phyloP scores from a whole-genome alignment of 2,888 invertebrate species.

The Lasius fuliginosus region DNA sequence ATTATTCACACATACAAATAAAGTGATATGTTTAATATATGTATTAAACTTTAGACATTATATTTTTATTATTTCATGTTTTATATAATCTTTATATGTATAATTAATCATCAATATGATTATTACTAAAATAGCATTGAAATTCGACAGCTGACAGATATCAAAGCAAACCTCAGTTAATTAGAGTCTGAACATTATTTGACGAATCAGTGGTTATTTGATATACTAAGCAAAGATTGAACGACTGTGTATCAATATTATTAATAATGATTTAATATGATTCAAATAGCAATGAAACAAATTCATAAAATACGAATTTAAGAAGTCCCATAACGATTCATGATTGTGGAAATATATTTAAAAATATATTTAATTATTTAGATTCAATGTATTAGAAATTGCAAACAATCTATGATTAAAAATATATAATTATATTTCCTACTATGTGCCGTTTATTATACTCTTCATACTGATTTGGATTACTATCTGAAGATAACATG shows the following conservation, averaged over 20 bases:
- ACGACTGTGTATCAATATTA: not conserved
- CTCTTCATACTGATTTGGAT: not conserved
- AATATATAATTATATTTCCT: not conserved
- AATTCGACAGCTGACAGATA: not conserved
- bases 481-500: not conserved
- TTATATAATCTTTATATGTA: not conserved
- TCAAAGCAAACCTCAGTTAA: not conserved
- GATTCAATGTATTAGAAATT: not conserved
- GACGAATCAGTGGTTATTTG: not conserved
- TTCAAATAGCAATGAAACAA: not conserved
- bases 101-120: not conserved
- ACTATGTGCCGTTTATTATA: not conserved
- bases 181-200: slow-evolving; percentile 4
- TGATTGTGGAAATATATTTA: not conserved
- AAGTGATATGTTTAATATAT: not conserved
- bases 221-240: not conserved
- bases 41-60: not conserved
- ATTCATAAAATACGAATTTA: not conserved
- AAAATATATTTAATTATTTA: not conserved
- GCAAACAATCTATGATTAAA: not conserved
- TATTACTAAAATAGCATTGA: not conserved
- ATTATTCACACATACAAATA: not conserved
- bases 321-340: not conserved
- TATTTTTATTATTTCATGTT: not conserved
- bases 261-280: not conserved